Base-by-base conservation (phyloP, 2,888 invertebrate species). In the Meteorus cinctellus region DNA sequence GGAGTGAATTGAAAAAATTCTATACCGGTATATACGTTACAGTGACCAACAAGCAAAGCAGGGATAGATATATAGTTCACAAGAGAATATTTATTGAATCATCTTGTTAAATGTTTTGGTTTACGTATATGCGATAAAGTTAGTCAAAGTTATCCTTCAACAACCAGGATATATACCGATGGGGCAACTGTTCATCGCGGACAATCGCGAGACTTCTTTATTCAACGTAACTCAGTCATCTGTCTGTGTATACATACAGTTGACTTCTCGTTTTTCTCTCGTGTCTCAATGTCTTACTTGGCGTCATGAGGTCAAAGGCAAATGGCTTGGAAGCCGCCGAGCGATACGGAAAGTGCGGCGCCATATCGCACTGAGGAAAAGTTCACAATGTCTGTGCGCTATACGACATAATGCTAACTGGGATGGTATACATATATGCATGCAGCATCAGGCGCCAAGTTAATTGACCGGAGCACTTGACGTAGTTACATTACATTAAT, bases 281-380 rank as follows among this genome's bases (percentile, higher is more conserved):
- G 8, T 55, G 24, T 55, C 19, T 55, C 55, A 55, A 19, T 19
- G 55, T 55, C 55, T 55, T 55, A 55, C 10, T 55, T 55, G 55
- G 55, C 55, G 55, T 55, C 55, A 55, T 19, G 55, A 55, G 65
- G 63, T 60, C 48, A 77, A 63, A 70, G 41, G 45, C 62, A 55
- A 74, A 60, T 68, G 34, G 51, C 31, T 36, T 10, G 71, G 45
- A 71, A 60, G 63, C 19, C 65, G 69, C 72, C 72, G 69, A 78
- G 65, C 41, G 65, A 65, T 65, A 65, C 65, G 41, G 8, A 65
- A 36, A 36, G 34, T 65, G 34, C 34, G 65, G 65, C 65, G 65
- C 65, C 65, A 65, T 36, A 55, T 55, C 55, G 55, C 65, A 36
- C 19, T 41, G 36, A 36, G 65, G 65, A 65, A 65, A 65, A 65